Percentiles rank a stretch among this genome's conserved stretches.
These are phyloP conservation scores for Protophormia terraenovae DNA, from an alignment of 2,888 invertebrate species.

Conservation along the genomic window DNA sequence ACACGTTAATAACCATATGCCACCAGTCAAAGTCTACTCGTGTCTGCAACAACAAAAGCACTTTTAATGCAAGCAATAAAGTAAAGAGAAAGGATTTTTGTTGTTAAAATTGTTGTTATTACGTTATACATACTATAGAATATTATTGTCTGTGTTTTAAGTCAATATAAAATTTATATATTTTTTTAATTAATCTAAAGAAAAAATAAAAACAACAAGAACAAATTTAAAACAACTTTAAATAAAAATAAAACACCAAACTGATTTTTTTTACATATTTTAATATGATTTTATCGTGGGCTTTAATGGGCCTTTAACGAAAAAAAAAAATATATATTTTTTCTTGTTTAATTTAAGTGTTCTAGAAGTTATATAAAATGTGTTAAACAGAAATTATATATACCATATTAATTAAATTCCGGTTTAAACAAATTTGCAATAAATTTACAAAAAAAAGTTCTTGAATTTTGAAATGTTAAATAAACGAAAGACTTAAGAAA, in stretches of 20 bases:
- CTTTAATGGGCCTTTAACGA: not conserved
- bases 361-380: conserved; percentile 53
- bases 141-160: not conserved
- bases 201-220: not conserved
- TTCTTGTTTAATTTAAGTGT: conserved; percentile 15
- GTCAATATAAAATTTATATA: not conserved
- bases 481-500: conserved; percentile 63
- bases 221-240: conserved; percentile 16
- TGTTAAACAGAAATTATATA: conserved; percentile 25
- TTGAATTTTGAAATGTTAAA: conserved; percentile 17
- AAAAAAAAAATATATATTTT: no score
- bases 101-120: not conserved
- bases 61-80: conserved; percentile 39
- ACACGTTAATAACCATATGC: conserved; percentile 36
- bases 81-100: conserved; percentile 67
- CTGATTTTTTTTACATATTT: not conserved
- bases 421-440: conserved; percentile 47
- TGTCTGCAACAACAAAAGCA: not conserved
- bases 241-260: not conserved
- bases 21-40: conserved; percentile 50
- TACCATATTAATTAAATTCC: conserved; percentile 52
- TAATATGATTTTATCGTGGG: conserved; percentile 34
- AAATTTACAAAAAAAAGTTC: conserved; percentile 21
- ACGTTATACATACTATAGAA: conserved; percentile 1
- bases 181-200: conserved; percentile 12